A percentile compares a stretch with the other conserved stretches of the same genome.
Conservation (phyloP, 1,140 invertebrate species). For the Drosophila watanabei region DNA sequence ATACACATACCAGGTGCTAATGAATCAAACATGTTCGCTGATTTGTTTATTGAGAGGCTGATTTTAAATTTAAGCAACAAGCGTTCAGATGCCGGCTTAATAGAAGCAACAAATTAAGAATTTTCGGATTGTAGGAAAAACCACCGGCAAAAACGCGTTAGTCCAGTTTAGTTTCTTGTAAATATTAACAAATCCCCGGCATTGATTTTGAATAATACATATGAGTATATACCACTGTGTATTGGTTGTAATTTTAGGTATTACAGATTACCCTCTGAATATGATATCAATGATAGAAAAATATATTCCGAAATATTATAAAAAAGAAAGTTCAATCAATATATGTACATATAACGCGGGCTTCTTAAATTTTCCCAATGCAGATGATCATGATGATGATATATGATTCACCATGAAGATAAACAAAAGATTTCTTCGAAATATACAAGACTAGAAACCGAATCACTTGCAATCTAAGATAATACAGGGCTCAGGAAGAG, state of each 20-base stretch:
- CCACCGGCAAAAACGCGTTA: conserved; percentile 10
- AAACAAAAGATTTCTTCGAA: conserved; percentile 1
- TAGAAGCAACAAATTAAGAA: conserved; percentile 9
- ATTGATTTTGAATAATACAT: background rate
- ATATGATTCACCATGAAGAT: background rate
- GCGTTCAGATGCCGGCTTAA: conserved; percentile 25
- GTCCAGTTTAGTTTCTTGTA: conserved; percentile 16
- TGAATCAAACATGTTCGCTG: conserved; percentile 51
- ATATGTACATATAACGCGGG: background rate
- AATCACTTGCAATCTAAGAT: background rate
- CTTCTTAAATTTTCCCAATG: background rate
- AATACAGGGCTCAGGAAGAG: background rate
- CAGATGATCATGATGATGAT: background rate
- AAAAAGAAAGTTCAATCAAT: background rate
- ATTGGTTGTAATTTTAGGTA: background rate
- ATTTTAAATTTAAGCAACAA: conserved; percentile 57
- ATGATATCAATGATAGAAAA: background rate
- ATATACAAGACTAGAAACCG: background rate
- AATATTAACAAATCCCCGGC: conserved; percentile 6
- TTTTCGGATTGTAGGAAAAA: conserved; percentile 17
- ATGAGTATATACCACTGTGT: no score
- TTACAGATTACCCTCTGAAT: background rate
- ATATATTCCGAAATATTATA: background rate
- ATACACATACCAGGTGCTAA: conserved; percentile 36
- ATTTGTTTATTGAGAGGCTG: conserved; percentile 55